Evolutionary conservation across 2,113 vertebrate genomes (phyloP), one percentile per base, ranked within the genome.

Genomic region (Pithys albifrons): DNA sequence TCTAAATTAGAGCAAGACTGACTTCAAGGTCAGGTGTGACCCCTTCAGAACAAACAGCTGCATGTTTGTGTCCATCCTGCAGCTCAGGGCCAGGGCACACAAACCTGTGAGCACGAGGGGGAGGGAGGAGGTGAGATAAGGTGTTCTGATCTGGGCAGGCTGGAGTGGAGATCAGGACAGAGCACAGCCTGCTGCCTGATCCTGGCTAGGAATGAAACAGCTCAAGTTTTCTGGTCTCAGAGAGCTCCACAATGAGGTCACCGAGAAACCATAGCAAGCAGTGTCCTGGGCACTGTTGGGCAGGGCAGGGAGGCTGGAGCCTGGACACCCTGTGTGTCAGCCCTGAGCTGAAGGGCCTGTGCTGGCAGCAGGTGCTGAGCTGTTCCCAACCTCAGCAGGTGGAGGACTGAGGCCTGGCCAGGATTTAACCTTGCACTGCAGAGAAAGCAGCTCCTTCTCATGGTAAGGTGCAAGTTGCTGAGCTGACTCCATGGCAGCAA

Each of bases 401-500:
- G 7, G 18, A 20, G 57, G 49, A 3, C n/a, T 45, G 69, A 59
- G 39, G n/a, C 54, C 31, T 28, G 80, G n/a, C n/a, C 28, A 74
- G 82, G 35, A 2, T 62, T 52, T 37, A 65, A 46, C 7, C 29
- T 27, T 11, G 13, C 46, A 7, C 49, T 85, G 29, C 41, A 48
- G 43, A n/a, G 35, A 19, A n/a, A 28, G 13, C 1, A 23, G 24
- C 17, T 37, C 31, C 62, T 41, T 29, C 45, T 5, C 19, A 29
- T 17, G 41, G 12, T 13, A 59, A 20, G 6, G 2, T n/a, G 5
- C 15, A 67, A 59, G 28, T 52, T 37, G 39, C 37, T 70, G 2
- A 1, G 70, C 76, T 29, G 24, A 39, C 37, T 33, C 8, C 0
- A 0, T 71, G 22, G 1, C 3, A 13, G 13, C 41, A 9, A 33